Evolutionary conservation across 2,888 invertebrate genomes (phyloP), one percentile per base, ranked within the genome.

Genomic region (Hipparchia semele): DNA sequence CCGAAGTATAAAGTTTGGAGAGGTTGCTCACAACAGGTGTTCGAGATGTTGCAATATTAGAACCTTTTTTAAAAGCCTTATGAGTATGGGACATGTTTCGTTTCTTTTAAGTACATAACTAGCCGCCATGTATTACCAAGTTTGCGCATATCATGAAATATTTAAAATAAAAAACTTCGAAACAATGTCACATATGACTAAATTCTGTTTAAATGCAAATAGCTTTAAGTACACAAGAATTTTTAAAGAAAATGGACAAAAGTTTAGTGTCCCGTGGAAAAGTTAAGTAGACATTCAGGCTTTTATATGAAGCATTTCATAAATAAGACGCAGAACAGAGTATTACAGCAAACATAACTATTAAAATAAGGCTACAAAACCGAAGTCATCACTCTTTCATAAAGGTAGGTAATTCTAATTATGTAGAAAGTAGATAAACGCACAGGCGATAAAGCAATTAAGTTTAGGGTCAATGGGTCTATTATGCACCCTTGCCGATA

Each of bases 1-100:
- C 83, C 87, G 87, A 76, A 93, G 93, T 93, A 89, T 87, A 91
- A 93, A 93, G 93, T 94, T 93, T 82, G 72, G 76, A 80, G 76
- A 89, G 91, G 86, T 90, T 89, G 79, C 83, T 84, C 81, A 92
- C 92, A 93, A 93, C 94, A 94, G 94, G 94, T 93, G 94, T 88
- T 88, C 80, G 81, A 80, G 86, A 89, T 88, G 87, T 86, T 83
- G 84, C 80, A 82, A 83, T 87, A 87, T 87, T 87, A 89, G 86
- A 82, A 83, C 79, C 82, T 82, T 85, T 86, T 83, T 78, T 79
- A 83, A 80, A 79, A 78, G 76, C 75, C 77, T 74, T 75, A 79
- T 83, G 12, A 77, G 70, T 78, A 81, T 80, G 78, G 83, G 82
- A 69, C 70, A 77, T 81, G 79, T 75, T 81, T 81, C 46, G 81